phyloP scores from a whole-genome alignment of 2,888 invertebrate genomes.

The Molorchus minor region DNA sequence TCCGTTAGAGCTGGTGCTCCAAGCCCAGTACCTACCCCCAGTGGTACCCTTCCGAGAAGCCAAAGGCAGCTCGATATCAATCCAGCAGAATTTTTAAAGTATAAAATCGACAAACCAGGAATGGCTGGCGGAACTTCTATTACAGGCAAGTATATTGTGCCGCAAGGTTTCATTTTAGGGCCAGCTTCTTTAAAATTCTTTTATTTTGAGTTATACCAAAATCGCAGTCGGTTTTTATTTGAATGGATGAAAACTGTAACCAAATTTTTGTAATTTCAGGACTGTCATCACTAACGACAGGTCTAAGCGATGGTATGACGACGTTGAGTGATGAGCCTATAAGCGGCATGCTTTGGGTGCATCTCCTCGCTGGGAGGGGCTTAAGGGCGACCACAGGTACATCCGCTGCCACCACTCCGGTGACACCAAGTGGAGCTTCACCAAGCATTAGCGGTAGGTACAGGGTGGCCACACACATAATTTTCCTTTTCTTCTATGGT shows the following conservation, averaged over 20 bases:
- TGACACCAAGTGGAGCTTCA: conserved; percentile 67
- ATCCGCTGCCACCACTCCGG: conserved; percentile 76
- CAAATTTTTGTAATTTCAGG: conserved; percentile 51
- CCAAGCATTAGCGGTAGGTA: conserved; percentile 58
- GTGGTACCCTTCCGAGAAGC: conserved; percentile 77
- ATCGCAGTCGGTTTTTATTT: too few species aligned
- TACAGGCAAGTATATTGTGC: conserved; percentile 51
- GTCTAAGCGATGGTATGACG: conserved; percentile 42
- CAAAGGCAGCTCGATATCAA: conserved; percentile 86
- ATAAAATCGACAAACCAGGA: conserved; percentile 85
- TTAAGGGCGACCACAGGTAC: conserved; percentile 76
- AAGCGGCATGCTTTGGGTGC: conserved; percentile 91
- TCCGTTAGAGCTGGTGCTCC: conserved; percentile 65
- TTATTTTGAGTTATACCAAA: too few species aligned
- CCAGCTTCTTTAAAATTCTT: too few species aligned
- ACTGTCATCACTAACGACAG: conserved; percentile 61
- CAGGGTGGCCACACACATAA: conserved; percentile 5
- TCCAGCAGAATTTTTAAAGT: conserved; percentile 92
- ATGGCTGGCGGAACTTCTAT: conserved; percentile 53
- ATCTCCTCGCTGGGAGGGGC: conserved; percentile 87
- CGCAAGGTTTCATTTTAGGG: too few species aligned
- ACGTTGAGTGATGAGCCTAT: conserved; percentile 68
- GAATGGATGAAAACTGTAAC: too few species aligned
- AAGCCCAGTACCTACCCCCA: conserved; percentile 80
- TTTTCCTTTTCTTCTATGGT: too few species aligned